These are phyloP conservation scores for Brachionus rubens DNA, from an alignment of 1,140 invertebrate genomes.

Conservation along the genomic window DNA sequence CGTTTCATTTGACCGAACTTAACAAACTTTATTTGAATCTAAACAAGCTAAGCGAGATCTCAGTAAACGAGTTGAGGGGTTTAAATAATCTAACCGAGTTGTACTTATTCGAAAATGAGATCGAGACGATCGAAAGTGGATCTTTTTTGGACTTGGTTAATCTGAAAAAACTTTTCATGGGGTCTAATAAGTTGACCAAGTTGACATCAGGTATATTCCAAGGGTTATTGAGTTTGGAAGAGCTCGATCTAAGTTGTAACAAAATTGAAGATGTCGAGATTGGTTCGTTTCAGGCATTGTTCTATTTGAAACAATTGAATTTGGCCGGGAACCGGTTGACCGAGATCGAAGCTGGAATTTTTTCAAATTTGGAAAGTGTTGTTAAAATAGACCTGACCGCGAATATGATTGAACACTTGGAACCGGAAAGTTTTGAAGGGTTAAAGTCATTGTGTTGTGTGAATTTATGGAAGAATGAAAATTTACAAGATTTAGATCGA, in stretches of 20 bases:
- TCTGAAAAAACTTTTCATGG: background rate
- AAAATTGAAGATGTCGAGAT: background rate
- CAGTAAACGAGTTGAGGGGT: background rate
- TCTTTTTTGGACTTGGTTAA: slow-evolving; percentile 32
- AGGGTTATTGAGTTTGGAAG: background rate
- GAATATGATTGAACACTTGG: background rate
- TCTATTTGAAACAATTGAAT: slow-evolving; percentile 13
- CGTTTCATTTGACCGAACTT: background rate
- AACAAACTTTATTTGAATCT: slow-evolving; percentile 9
- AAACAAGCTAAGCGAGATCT: background rate
- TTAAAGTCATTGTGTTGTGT: slow-evolving; percentile 2
- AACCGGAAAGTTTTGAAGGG: background rate
- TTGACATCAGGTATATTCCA: background rate
- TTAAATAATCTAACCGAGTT: slow-evolving; percentile 16
- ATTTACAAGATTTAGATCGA: background rate
- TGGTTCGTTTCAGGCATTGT: background rate
- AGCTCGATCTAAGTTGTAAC: background rate
- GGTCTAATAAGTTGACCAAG: background rate
- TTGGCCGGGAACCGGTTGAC: background rate
- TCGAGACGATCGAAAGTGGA: background rate
- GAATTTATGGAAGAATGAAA: slow-evolving; percentile 26
- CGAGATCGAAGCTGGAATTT: background rate
- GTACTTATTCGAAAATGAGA: slow-evolving; percentile 12
- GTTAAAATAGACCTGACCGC: background rate
- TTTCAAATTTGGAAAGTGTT: background rate